Percentiles rank a stretch among this genome's conserved stretches.
Evolutionary conservation across 2,888 invertebrate genomes (phyloP).

Genomic region (Cotesia congregata): DNA sequence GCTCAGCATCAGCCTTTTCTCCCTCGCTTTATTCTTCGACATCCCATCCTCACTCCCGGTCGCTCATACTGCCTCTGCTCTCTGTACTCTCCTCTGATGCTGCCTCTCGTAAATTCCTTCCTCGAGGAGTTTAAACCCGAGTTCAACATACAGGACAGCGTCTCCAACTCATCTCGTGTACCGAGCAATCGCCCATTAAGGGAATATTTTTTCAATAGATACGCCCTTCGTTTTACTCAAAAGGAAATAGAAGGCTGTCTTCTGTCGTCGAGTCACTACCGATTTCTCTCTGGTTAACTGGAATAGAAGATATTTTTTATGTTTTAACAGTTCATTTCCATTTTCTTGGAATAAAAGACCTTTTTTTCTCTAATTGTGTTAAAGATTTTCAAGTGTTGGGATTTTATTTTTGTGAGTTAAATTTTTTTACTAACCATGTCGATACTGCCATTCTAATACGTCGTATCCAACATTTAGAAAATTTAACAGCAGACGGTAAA

Average conservation of each 20-base stretch:
- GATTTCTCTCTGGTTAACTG: slow-evolving; percentile 9
- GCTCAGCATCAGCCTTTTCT: background rate
- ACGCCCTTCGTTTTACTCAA: slow-evolving; percentile 33
- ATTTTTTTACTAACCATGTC: too few relatives aligned
- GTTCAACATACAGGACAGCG: slow-evolving; percentile 25
- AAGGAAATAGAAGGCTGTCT: slow-evolving; percentile 41
- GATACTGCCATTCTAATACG: too few relatives aligned
- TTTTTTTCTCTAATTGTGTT: too few relatives aligned
- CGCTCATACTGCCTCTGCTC: slow-evolving; percentile 26
- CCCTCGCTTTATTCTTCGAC: slow-evolving; percentile 22
- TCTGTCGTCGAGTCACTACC: background rate
- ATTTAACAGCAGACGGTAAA: too few relatives aligned
- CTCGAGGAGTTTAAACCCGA: slow-evolving; percentile 29
- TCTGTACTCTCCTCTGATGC: slow-evolving; percentile 1
- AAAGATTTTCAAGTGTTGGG: too few relatives aligned
- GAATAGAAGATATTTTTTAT: background rate
- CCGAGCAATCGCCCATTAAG: slow-evolving; percentile 36
- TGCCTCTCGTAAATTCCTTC: slow-evolving; percentile 16
- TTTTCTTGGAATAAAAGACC: too few relatives aligned
- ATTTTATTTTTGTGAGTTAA: too few relatives aligned
- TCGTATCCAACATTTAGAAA: too few relatives aligned
- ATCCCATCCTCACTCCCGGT: slow-evolving; percentile 18
- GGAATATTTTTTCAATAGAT: slow-evolving; percentile 30
- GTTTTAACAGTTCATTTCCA: background rate
- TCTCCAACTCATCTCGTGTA: slow-evolving; percentile 13